A percentile compares a stretch with the other conserved stretches of the same genome.
phyloP scores from a whole-genome alignment of 2,888 invertebrate genomes.

The Callimorpha dominula region DNA sequence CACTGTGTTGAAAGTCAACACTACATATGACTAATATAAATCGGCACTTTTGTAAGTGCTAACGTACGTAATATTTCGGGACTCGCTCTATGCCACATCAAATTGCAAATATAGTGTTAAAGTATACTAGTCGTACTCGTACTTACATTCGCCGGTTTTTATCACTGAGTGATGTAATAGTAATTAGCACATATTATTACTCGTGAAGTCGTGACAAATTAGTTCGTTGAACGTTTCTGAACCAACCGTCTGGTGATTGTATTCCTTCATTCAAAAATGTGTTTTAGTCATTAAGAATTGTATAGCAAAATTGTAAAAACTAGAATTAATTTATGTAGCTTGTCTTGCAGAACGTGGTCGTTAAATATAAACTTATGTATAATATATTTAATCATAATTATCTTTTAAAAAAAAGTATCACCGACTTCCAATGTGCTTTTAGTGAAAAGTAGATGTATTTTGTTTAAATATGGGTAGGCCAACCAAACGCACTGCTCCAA shows the following conservation, averaged over 20 bases:
- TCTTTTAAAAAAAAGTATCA: no score
- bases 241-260: not conserved
- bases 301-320: not conserved
- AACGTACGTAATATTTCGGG: slow-evolving; percentile 21
- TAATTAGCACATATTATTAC: not conserved
- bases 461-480: no score
- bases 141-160: slow-evolving; percentile 28
- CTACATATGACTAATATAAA: slow-evolving; percentile 26
- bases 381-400: slow-evolving; percentile 11
- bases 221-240: slow-evolving; percentile 35
- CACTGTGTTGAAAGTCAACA: slow-evolving; percentile 45
- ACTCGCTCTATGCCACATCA: slow-evolving; percentile 15
- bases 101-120: slow-evolving; percentile 28
- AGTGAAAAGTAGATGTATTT: no score
- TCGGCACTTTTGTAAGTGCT: slow-evolving; percentile 24
- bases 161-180: not conserved
- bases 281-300: not conserved
- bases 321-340: not conserved
- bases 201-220: slow-evolving; percentile 13
- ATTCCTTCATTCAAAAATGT: not conserved
- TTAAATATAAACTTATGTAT: slow-evolving; percentile 1
- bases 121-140: slow-evolving; percentile 7
- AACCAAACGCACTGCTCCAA: no score
- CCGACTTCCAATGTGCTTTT: no score
- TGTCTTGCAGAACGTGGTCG: not conserved